Base-by-base conservation (phyloP, 1,140 invertebrate species). In the Cyclina sinensis region DNA sequence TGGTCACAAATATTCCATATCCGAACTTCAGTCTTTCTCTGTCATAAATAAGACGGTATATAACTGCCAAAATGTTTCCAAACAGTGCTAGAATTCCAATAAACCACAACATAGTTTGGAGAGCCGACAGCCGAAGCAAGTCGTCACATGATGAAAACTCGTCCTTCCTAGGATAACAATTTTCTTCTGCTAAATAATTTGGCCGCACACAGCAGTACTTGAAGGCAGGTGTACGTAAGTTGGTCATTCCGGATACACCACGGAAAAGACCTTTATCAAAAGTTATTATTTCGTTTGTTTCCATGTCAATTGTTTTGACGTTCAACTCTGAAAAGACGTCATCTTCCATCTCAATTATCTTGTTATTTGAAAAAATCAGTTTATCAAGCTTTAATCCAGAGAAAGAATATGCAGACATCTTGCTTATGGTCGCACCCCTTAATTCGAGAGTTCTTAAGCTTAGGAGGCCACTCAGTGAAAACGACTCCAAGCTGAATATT, bases 101-200 rank as follows among this genome's bases (percentile, higher is more conserved):
- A 14, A 93, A 32, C 93, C 93, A 94, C 12, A 94, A 32, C 73
- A 88, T 86, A 14, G 74, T 46, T 27, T 91, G 87, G 2, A 94
- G 76, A 16, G 90, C 48, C 12, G 85, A 39, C 12, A 74, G 84
- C 2, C 78, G 51, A 43, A 93, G 76, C 24, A 94, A 70, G 51
- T 94, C 90, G 11, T 78, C 70, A 85, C 92, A 94, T 0, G 92
- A 93, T 4, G 91, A 94, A 46, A 94, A 90, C 62, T 89, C 90
- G 32, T 91, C 86, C 16, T 43, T 9, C 9, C 59, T 78, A 24
- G 93, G 90, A 16, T 85, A 21, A 81, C 92, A 93, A 5, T 89
- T 88, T 43, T 92, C 86, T 7, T 57, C 62, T 16, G 21, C 18
- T 18, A 93, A 86, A 35, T 59, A 37, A 9, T 37, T 30, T 3